These are phyloP conservation scores for Porites lobata DNA, from an alignment of 92 coral and sea anemone genomes.

Conservation along the genomic window DNA sequence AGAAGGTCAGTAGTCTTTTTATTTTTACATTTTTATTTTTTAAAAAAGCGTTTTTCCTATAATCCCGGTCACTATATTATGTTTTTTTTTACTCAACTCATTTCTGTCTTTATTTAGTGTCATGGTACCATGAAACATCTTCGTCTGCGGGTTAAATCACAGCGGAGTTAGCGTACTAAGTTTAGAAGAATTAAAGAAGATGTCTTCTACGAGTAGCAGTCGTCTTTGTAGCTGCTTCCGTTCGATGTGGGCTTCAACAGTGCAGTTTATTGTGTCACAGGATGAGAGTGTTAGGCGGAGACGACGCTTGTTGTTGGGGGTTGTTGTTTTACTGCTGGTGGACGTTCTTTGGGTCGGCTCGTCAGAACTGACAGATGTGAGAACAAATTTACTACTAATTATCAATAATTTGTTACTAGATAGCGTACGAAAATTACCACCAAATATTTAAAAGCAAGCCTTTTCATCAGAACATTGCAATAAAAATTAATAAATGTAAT, in stretches of 20 bases:
- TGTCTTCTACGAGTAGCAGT: constrained; percentile 12
- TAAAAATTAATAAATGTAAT: neutral
- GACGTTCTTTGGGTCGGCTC: constrained; percentile 97
- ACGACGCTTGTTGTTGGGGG: constrained; percentile 82
- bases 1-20: neutral
- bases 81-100: neutral
- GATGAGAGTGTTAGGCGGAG: constrained; percentile 69
- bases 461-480: neutral
- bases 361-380: constrained; percentile 91
- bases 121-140: neutral
- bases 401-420: no score
- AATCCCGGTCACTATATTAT: neutral
- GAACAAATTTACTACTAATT: no score
- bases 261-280: constrained; percentile 53
- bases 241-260: constrained; percentile 22
- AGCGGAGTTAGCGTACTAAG: neutral
- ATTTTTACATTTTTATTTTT: no score
- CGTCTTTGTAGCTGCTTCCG: constrained; percentile 12
- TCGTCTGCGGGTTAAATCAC: neutral
- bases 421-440: no score
- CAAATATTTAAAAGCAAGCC: neutral
- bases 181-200: neutral
- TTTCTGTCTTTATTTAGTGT: neutral
- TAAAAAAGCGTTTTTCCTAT: neutral
- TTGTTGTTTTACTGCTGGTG: constrained; percentile 82